Base-by-base conservation (phyloP, 2,797 vertebrate species). In the Dermochelys coriacea region DNA sequence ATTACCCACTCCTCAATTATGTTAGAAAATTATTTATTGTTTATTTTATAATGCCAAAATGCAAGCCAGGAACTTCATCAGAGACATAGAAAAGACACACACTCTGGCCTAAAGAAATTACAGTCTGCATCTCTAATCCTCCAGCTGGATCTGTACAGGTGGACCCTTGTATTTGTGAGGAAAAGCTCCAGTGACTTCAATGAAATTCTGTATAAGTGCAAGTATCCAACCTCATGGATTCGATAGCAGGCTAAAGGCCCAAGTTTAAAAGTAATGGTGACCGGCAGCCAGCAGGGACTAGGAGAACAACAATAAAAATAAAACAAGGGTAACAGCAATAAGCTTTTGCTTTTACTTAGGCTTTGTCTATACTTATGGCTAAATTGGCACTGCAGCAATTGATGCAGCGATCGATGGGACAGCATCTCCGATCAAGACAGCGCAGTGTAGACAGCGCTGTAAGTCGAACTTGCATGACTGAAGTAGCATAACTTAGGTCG, bases 221-320 rank as follows among this genome's bases (percentile, higher is more conserved):
- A 23, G 79, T 47, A 12, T 55, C 45, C 6, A 71, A 6, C 9
- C 0, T 0, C 52, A 31, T 34, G 83, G 71, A 25, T 80, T 34
- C 5, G 74, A 49, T 68, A 41, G 41, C 0, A 85, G 78, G 47
- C 19, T 49, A 74, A 84, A 87, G n/a, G 16, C 18, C 2, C 0
- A 0, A 21, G 16, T n/a, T 90, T 34, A n/a, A 50, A 15, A 23
- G 64, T 85, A 31, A 52, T 11, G 18, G 54, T 89, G 75, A 37
- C 29, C 1, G 2, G 45, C 54, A 10, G 14, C 12, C 55, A 57
- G 27, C 89, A 8, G 54, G 68, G 27, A 93, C 57, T 0, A 8
- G 68, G 74, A 15, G 31, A 71, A 41, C 9, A 71, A 71, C n/a
- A 71, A 41, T 37, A 71, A 41, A 92, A 12, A 85, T 59, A 64